These are phyloP conservation scores for Okapia johnstoni DNA, from an alignment of 2,113 vertebrate genomes.

Conservation along the genomic window DNA sequence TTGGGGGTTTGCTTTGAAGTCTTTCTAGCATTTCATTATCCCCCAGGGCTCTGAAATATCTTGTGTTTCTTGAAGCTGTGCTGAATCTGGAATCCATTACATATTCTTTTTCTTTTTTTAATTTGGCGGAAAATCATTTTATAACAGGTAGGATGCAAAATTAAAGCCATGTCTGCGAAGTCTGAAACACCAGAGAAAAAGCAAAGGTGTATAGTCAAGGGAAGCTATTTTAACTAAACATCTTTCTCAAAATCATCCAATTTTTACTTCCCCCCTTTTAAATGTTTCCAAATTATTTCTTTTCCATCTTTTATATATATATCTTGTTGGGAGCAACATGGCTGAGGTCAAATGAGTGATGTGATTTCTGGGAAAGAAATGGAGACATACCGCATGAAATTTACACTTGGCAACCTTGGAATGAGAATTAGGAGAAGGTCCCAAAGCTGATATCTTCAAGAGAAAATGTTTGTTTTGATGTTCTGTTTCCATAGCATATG, in stretches of 20 bases:
- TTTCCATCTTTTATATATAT: background rate
- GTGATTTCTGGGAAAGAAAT: slow-evolving; percentile 58
- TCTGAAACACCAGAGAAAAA: slow-evolving; percentile 13
- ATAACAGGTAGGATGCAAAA: slow-evolving; percentile 57
- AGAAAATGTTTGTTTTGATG: background rate
- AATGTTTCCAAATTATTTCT: background rate
- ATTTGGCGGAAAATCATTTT: slow-evolving; percentile 49
- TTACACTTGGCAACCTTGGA: background rate
- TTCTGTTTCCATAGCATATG: background rate
- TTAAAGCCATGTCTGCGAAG: slow-evolving; percentile 55
- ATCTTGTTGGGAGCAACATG: background rate
- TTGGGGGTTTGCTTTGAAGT: slow-evolving; percentile 75
- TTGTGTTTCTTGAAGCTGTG: slow-evolving; percentile 74
- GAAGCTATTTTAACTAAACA: background rate
- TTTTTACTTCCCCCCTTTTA: background rate
- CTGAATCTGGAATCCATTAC: slow-evolving; percentile 77
- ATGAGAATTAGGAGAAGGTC: background rate
- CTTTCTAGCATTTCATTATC: slow-evolving; percentile 72
- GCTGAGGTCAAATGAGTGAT: slow-evolving; percentile 33
- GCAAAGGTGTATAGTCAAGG: background rate
- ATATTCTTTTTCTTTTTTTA: background rate
- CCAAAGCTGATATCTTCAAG: slow-evolving; percentile 2
- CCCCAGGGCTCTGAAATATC: slow-evolving; percentile 68
- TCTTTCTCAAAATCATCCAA: background rate
- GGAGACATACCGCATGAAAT: background rate